Conservation (phyloP, 2,888 invertebrate genomes). For the Sisyra nigra region DNA sequence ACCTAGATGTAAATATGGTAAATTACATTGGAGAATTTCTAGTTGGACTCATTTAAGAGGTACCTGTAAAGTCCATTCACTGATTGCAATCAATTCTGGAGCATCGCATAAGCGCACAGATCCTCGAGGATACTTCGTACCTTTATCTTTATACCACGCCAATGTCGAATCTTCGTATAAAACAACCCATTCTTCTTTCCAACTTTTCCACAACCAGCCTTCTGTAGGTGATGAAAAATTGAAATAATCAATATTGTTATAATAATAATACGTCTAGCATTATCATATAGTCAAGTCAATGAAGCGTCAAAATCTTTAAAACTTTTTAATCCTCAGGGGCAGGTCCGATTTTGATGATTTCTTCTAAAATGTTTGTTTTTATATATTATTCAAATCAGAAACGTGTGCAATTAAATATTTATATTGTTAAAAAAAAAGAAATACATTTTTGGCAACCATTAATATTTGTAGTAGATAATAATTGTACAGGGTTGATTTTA, state of each 20-base stretch:
- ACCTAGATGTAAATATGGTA: conserved; percentile 22
- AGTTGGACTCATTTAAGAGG: neutral
- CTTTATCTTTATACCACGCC: conserved; percentile 65
- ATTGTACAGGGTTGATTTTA: no score
- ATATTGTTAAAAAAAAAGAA: no score
- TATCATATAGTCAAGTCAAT: neutral
- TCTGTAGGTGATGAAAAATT: conserved; percentile 33
- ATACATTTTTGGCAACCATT: no score
- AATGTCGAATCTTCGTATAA: conserved; percentile 73
- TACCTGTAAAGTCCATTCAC: conserved; percentile 59
- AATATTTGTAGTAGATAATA: no score
- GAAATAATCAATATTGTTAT: neutral
- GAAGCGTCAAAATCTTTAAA: conserved; percentile 10
- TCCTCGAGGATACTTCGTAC: conserved; percentile 30
- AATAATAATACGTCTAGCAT: no score
- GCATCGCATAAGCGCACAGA: conserved; percentile 51
- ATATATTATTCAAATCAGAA: no score
- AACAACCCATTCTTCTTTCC: conserved; percentile 75
- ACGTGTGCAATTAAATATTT: no score
- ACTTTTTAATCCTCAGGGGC: neutral
- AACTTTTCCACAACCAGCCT: conserved; percentile 62
- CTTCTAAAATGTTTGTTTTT: no score
- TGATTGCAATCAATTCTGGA: conserved; percentile 65
- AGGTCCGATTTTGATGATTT: conserved; percentile 4
- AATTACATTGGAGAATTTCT: neutral